Evolutionary conservation across 2,888 invertebrate genomes (phyloP), one percentile per base, ranked within the genome.

Genomic region (Polyommatus icarus): DNA sequence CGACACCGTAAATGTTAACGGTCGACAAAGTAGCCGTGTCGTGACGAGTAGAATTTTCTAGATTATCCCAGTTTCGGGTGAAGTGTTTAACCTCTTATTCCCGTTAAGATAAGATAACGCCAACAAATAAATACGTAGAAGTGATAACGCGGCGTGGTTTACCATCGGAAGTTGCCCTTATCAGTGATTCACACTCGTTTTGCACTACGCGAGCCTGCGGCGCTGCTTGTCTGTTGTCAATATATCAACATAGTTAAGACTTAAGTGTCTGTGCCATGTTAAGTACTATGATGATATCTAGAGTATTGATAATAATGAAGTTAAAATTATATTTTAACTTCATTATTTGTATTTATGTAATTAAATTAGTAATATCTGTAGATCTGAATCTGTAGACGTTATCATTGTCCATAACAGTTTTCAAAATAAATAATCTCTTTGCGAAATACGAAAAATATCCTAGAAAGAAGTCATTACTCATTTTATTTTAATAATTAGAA

Each of bases 161-260:
- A 75, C 46, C 50, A 75, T 75, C 75, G 75, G 75, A 75, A 54
- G 75, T 75, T 7, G 75, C 7, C 5, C 50, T 75, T 54, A 75
- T 75, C 75, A 75, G 75, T 75, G 75, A 75, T 75, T 75, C 75
- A 75, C 75, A 73, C 46, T 73, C 46, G 24, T 24, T 40, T 73
- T 75, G 54, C 54, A 75, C 54, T 24, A 29, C 29, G 15, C 24
- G 12, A 61, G 61, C 24, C 67, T 29, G 67, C 18, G 29, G 67
- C 18, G 29, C 15, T 67, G 67, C 18, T 67, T 67, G 67, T 24
- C 24, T 24, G 24, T 24, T 24, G 24, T 67, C 67, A 67, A 29
- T 67, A 67, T 67, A 67, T 29, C 6, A 67, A 67, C 67, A 29
- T 8, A 8, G 12, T 46, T 46, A 46, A 46, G 46, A 8, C 3